Base-by-base conservation (phyloP, 2,113 vertebrate species). In the Trogon melanurus region DNA sequence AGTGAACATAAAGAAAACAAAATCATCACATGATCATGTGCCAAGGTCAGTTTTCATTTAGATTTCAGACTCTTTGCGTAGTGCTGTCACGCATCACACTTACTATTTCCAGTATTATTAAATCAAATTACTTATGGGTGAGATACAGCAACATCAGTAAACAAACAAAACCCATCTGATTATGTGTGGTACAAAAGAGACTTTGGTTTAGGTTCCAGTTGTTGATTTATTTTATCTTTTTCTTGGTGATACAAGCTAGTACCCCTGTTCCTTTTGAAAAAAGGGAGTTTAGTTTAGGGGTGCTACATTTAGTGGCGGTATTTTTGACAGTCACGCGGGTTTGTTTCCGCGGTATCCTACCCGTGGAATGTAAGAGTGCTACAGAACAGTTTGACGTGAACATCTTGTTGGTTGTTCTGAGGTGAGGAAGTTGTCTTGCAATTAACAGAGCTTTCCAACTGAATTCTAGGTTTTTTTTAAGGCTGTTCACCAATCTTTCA, bases 51-150 rank as follows among this genome's bases (percentile, higher is more conserved):
- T 86, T 94, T 90, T 9, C 51, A 66, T 45, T 85, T 66, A 73
- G 64, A 51, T 83, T 83, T 85, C 34, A 56, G 38, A 34, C 36
- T 93, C 51, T 61, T 94, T 90, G 79, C 60, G 90, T 72, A 53
- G 41, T 30, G 38, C 88, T 93, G 82, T 71, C 72, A 80, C 64
- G 80, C 91, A 83, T 95, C 72, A 23, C 71, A 88, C 78, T 87
- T 89, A n/a, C 32, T 45, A 27, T 88, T 95, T 95, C 87, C 81
- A 85, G 64, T 79, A 76, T 85, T 95, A 80, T 93, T 96, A 90
- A 70, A 95, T 93, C 74, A 95, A 65, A 91, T 97, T 96, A 95
- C 51, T 96, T 70, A 71, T 0, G 88, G 91, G 34, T 96, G 94
- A 97, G 79, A 72, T 95, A 45, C 20, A 60, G 79, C 80, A 90